Evolutionary conservation across 2,888 invertebrate genomes (phyloP).

Genomic region (Dermolepida albohirtum): DNA sequence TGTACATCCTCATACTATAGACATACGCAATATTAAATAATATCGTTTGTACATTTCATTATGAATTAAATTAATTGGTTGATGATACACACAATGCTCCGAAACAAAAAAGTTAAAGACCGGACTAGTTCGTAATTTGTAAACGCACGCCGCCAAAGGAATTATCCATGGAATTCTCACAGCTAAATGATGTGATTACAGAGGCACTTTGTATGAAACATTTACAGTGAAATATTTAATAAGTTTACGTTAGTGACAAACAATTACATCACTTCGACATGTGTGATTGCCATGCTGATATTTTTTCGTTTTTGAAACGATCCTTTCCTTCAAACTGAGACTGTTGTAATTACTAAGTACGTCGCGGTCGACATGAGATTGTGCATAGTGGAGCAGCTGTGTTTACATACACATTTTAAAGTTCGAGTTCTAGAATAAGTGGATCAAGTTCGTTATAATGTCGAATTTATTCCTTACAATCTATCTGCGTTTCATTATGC

Average conservation of each 20-base stretch:
- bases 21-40: no score
- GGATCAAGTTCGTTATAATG: slow-evolving; percentile 1
- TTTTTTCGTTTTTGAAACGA: not conserved
- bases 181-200: slow-evolving; percentile 21
- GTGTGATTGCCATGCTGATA: slow-evolving; percentile 22
- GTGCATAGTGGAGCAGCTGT: slow-evolving; percentile 18
- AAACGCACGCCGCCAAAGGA: not conserved
- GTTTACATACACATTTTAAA: slow-evolving; percentile 18
- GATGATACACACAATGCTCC: no score
- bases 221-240: slow-evolving; percentile 21
- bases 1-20: no score
- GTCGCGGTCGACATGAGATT: no score
- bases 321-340: no score
- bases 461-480: no score
- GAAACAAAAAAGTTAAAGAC: no score
- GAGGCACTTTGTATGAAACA: not conserved
- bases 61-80: no score
- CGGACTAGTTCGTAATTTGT: slow-evolving; percentile 11
- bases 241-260: slow-evolving; percentile 33
- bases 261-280: slow-evolving; percentile 35
- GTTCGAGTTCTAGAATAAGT: slow-evolving; percentile 20
- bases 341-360: no score
- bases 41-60: no score
- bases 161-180: slow-evolving; percentile 19
- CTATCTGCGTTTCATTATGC: no score